Base-by-base conservation (phyloP, 2,888 invertebrate species). In the Emesis furor region DNA sequence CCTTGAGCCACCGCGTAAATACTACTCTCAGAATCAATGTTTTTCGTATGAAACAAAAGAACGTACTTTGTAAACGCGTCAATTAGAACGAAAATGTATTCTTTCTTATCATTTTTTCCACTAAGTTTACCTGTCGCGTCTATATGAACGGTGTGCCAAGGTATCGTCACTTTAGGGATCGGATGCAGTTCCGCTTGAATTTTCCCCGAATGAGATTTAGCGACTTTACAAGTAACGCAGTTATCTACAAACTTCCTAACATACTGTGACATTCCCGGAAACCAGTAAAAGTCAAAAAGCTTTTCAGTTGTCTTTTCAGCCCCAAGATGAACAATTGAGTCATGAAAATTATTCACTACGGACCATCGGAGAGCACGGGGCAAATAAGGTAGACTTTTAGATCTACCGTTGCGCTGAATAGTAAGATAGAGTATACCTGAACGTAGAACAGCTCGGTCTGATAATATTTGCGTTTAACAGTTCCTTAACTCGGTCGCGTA, bases 91-190 rank as follows among this genome's bases (percentile, higher is more conserved):
- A 35, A 6, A 35, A 35, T 35, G 6, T 35, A 35, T 82, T 91
- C 91, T 65, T 91, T 90, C 1, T n/a, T n/a, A 62, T 89, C 82
- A 32, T 72, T 90, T 74, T 90, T 91, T 6, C 91, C 89, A 39
- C 88, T 88, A 4, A 92, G 84, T 78, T 90, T 91, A 7, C 91
- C 88, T 0, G 81, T 84, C 0, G 71, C 72, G 12, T 84, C 86
- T 4, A 84, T 76, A 6, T 84, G 83, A 0, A 86, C 12, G 0
- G 84, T 84, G 14, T 87, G 85, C 82, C 85, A 35, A 3, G 35
- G 35, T 3, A 3, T 35, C 35, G 35, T 35, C 35, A 87, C 59
- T 75, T 87, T 89, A 12, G 84, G 87, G 2, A 90, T 90, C 0
- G 90, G 88, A 62, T 90, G 87, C 0, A 89, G 8, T 37, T 89